Percentiles rank a stretch among this genome's conserved stretches.
Evolutionary conservation across 2,797 vertebrate genomes (phyloP).

Genomic region (Clamator glandarius): DNA sequence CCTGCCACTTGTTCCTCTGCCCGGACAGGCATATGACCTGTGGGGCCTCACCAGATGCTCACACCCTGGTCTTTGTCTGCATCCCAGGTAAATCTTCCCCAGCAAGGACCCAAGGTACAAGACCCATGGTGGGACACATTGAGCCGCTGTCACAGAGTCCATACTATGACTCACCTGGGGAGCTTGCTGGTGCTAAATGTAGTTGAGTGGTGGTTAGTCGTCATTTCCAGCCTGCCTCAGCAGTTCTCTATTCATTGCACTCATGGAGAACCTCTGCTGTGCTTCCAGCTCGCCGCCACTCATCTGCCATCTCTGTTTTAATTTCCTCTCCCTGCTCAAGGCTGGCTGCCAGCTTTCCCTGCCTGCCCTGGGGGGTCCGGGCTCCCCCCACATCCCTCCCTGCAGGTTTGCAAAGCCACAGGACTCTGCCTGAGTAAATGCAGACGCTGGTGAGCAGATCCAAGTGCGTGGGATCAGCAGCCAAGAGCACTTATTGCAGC

Average conservation of each 20-base stretch:
- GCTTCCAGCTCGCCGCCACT: neutral
- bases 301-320: neutral
- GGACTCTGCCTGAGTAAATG: neutral
- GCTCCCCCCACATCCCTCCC: neutral
- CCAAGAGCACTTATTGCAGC: neutral
- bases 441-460: neutral
- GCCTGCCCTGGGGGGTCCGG: neutral
- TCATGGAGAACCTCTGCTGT: neutral
- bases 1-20: neutral
- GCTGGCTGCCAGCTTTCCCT: neutral
- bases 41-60: neutral
- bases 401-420: neutral
- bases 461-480: neutral
- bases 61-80: neutral
- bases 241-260: neutral
- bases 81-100: neutral
- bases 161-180: rapidly evolving
- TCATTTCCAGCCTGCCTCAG: neutral
- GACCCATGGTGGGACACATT: rapidly evolving
- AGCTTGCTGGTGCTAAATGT: neutral
- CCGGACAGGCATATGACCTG: rapidly evolving
- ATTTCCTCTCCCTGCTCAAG: neutral
- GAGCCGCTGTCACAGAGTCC: rapidly evolving
- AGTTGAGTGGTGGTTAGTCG: rapidly evolving
- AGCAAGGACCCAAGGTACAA: neutral